Evolutionary conservation across 2,113 vertebrate genomes (phyloP).

Genomic region (Saccopteryx leptura): DNA sequence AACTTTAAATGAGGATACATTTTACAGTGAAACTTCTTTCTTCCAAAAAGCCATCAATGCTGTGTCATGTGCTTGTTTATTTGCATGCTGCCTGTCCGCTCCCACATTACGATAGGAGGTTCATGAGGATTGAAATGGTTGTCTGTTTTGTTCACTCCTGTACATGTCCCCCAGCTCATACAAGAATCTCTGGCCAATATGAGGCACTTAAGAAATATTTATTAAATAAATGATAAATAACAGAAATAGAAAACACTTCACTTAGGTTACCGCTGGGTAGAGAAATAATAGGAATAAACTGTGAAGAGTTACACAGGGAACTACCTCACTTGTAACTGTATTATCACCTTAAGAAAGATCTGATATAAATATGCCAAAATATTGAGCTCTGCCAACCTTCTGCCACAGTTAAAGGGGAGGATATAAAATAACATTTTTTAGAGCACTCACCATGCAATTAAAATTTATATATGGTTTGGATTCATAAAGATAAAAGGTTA

Average conservation of each 20-base stretch:
- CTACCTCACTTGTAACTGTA: not conserved
- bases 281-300: slow-evolving; percentile 2
- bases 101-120: not conserved
- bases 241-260: not conserved
- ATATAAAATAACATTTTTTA: not conserved
- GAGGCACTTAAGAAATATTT: slow-evolving; percentile 16
- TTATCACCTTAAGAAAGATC: not conserved
- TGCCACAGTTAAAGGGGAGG: not conserved
- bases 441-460: not conserved
- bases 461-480: slow-evolving; percentile 17
- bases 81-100: not conserved
- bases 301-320: not conserved
- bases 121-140: fast-evolving
- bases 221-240: slow-evolving; percentile 37
- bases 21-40: not conserved
- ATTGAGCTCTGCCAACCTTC: not conserved
- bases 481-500: not conserved
- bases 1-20: not conserved
- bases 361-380: not conserved
- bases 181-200: not conserved
- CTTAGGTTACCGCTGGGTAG: not conserved
- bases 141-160: not conserved
- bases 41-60: not conserved
- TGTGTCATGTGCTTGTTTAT: not conserved
- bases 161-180: not conserved